Conservation (phyloP, 2,113 vertebrate species). For the Struthio camelus region DNA sequence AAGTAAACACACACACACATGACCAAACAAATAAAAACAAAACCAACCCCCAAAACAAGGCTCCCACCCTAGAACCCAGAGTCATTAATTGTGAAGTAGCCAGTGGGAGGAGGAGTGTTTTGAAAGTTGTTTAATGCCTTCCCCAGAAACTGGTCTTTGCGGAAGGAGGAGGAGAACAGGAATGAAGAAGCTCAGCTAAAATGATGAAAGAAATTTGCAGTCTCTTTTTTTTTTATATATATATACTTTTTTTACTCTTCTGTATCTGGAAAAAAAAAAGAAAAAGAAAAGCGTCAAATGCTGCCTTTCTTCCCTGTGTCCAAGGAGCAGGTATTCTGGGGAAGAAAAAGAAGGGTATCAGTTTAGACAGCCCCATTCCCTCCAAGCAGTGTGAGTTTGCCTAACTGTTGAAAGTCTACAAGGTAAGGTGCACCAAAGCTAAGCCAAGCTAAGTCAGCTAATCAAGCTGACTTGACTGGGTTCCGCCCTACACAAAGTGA, state of each 20-base stretch:
- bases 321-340: conserved; percentile 6
- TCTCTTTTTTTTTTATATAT: conserved; percentile 59
- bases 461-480: neutral
- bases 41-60: conserved; percentile 18
- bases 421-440: neutral
- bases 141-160: conserved; percentile 76
- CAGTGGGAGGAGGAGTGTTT: conserved; percentile 68
- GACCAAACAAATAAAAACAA: neutral
- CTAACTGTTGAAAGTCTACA: neutral
- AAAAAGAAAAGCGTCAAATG: conserved; percentile 75
- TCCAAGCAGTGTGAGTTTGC: neutral
- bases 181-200: conserved; percentile 81
- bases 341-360: conserved; percentile 36
- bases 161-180: conserved; percentile 72
- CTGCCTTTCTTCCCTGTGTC: conserved; percentile 47
- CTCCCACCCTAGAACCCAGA: conserved; percentile 42
- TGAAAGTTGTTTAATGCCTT: conserved; percentile 70
- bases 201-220: conserved; percentile 78
- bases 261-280: conserved; percentile 81
- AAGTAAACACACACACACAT: neutral
- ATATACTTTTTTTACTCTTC: conserved; percentile 81
- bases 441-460: too few species aligned
- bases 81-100: conserved; percentile 53
- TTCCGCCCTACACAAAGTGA: neutral
- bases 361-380: neutral